phyloP scores from a whole-genome alignment of 2,888 invertebrate genomes.

The Melanostoma mellinum region DNA sequence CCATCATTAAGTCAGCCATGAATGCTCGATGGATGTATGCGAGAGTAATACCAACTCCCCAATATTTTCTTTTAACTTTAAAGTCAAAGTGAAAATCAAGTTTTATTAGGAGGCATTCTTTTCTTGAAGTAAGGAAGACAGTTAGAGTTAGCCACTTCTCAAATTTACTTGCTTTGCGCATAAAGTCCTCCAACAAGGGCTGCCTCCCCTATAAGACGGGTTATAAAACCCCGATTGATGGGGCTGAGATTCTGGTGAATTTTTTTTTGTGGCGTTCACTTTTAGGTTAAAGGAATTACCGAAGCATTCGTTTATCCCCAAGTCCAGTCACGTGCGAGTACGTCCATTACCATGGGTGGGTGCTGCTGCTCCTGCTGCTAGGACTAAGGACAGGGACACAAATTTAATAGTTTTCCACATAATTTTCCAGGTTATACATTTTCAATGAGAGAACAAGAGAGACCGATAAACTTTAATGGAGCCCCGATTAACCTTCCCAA shows the following conservation, averaged over 20 bases:
- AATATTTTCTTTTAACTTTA: too few species aligned
- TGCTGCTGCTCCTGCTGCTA: not conserved
- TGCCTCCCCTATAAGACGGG: slow-evolving; percentile 26
- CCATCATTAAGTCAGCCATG: too few species aligned
- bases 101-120: too few species aligned
- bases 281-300: slow-evolving; percentile 57
- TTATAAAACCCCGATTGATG: slow-evolving; percentile 40
- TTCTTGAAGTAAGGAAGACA: too few species aligned
- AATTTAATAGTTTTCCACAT: slow-evolving; percentile 71
- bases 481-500: slow-evolving; percentile 65
- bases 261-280: slow-evolving; percentile 13
- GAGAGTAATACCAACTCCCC: too few species aligned
- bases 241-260: slow-evolving; percentile 16
- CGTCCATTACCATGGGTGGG: slow-evolving; percentile 48
- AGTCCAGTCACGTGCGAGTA: slow-evolving; percentile 71
- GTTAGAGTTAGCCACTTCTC: too few species aligned
- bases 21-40: too few species aligned
- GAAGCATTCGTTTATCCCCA: slow-evolving; percentile 66
- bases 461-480: slow-evolving; percentile 70
- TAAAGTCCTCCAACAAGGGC: not conserved
- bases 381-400: slow-evolving; percentile 22
- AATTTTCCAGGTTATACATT: slow-evolving; percentile 71
- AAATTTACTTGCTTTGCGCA: not conserved
- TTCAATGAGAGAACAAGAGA: slow-evolving; percentile 53
- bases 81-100: too few species aligned